Percentiles rank a stretch among this genome's conserved stretches.
Evolutionary conservation across 2,888 invertebrate genomes (phyloP).

Genomic region (Pterostichus niger): DNA sequence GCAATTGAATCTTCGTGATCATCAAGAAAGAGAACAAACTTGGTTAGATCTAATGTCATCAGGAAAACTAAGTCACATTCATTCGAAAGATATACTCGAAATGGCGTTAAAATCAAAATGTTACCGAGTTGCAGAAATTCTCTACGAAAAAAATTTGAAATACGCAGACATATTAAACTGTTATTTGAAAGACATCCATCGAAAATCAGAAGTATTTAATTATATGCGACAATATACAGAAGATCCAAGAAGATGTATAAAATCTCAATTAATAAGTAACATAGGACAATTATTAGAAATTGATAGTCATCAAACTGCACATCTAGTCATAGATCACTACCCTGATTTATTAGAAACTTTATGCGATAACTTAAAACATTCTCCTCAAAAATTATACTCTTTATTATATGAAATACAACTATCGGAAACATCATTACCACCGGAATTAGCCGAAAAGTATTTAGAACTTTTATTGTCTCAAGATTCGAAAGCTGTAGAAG

Average conservation of each 20-base stretch:
- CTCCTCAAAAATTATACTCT: slow-evolving; percentile 77
- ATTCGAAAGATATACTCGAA: slow-evolving; percentile 80
- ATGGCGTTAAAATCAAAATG: slow-evolving; percentile 84
- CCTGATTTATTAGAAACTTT: slow-evolving; percentile 77
- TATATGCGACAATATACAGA: slow-evolving; percentile 79
- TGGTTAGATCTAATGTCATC: slow-evolving; percentile 85
- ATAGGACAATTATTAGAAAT: slow-evolving; percentile 80
- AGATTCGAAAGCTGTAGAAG: slow-evolving; percentile 79
- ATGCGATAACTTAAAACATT: slow-evolving; percentile 76
- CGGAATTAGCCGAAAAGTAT: slow-evolving; percentile 80
- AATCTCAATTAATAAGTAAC: slow-evolving; percentile 76
- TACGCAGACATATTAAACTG: slow-evolving; percentile 84
- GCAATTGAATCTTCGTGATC: slow-evolving; percentile 76
- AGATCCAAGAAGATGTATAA: slow-evolving; percentile 76
- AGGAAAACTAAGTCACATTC: slow-evolving; percentile 81
- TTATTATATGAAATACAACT: slow-evolving; percentile 81
- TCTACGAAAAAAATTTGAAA: slow-evolving; percentile 82
- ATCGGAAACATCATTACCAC: slow-evolving; percentile 72
- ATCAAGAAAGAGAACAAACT: slow-evolving; percentile 86
- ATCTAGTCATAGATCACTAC: slow-evolving; percentile 81
- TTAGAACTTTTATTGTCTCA: slow-evolving; percentile 82
- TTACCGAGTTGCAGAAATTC: slow-evolving; percentile 84
- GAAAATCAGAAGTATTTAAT: slow-evolving; percentile 82
- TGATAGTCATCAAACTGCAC: slow-evolving; percentile 82
- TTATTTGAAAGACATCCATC: slow-evolving; percentile 82